These are phyloP conservation scores for Neoascia interrupta DNA, from an alignment of 2,888 invertebrate species.

Conservation along the genomic window DNA sequence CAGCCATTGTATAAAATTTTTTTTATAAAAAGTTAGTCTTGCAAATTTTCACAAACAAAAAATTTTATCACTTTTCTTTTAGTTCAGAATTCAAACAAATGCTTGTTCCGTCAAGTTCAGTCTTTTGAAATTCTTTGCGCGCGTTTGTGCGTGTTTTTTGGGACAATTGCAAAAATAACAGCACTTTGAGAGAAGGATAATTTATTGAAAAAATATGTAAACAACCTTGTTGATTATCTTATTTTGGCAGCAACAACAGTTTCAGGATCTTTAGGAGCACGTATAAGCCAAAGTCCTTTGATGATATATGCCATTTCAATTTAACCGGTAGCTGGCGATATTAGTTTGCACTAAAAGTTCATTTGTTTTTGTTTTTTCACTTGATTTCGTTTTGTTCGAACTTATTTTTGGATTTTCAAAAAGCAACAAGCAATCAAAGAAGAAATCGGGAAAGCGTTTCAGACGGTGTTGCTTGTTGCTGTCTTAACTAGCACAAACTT, in stretches of 20 bases:
- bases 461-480: slow-evolving; percentile 60
- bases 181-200: background rate
- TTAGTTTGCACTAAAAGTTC: slow-evolving; percentile 28
- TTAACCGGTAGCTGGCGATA: slow-evolving; percentile 24
- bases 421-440: slow-evolving; percentile 10
- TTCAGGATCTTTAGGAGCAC: slow-evolving; percentile 52
- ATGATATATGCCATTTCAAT: slow-evolving; percentile 56
- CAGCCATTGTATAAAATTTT: slow-evolving; percentile 75
- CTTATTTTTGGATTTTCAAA: background rate
- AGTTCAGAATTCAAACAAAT: background rate
- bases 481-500: slow-evolving; percentile 31
- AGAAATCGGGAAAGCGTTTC: background rate
- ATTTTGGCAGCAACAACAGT: slow-evolving; percentile 10
- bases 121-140: slow-evolving; percentile 20
- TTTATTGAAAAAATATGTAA: background rate
- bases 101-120: slow-evolving; percentile 28
- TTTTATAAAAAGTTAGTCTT: slow-evolving; percentile 2
- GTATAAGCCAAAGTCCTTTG: slow-evolving; percentile 54
- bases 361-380: slow-evolving; percentile 7
- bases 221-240: slow-evolving; percentile 11
- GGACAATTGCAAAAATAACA: slow-evolving; percentile 53
- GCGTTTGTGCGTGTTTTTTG: background rate
- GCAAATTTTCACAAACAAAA: slow-evolving; percentile 43
- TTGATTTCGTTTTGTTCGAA: slow-evolving; percentile 1
- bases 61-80: background rate